Evolutionary conservation across 92 coral and sea anemone species (phyloP), one percentile per base, ranked within the genome.

Genomic region (Actinernus sp.): DNA sequence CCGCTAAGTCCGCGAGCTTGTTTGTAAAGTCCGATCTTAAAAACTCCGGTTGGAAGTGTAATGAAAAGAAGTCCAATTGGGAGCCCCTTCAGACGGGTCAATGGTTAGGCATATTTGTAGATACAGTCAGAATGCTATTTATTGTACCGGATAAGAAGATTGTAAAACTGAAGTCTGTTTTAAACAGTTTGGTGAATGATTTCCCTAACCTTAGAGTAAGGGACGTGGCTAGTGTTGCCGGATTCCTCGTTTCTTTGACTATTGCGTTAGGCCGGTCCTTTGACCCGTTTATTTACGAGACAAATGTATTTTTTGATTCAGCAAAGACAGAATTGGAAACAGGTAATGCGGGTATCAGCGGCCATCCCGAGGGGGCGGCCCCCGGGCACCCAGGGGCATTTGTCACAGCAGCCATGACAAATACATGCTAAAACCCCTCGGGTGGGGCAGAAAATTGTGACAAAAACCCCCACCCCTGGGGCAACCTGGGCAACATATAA

Each of bases 1-100:
- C 82, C 25, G 84, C 76, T 55, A 57, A 63, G 44, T 82, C 84
- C 50, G 85, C 81, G 18, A 77, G 79, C 41, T 36, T 64, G 12
- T 67, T 84, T 68, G 73, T 77, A 58, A 57, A 51, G 31, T 56
- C 54, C 32, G 85, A 84, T 48, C 80, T 62, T 53, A 26, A 52
- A 26, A 6, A 57, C 24, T 63, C 74, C 41, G 80, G 81, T 27
- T 56, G 55, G 18, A 29, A 39, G 23, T 62, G 52, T 51, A 68
- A 76, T 60, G 73, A 66, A 26, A 65, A 76, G 23, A 84, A 68
- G 54, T 69, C 85, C 16, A 58, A 77, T 50, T 68, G 73, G 74
- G 13, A 51, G 17, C 90, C 85, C 0, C 25, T 63, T 76, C 84
- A 74, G 68, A 54, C 74, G 30, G 88, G 76, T 6, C 71, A 78